Conservation (phyloP, 2,797 vertebrate genomes). For the Pangasius macronema region DNA sequence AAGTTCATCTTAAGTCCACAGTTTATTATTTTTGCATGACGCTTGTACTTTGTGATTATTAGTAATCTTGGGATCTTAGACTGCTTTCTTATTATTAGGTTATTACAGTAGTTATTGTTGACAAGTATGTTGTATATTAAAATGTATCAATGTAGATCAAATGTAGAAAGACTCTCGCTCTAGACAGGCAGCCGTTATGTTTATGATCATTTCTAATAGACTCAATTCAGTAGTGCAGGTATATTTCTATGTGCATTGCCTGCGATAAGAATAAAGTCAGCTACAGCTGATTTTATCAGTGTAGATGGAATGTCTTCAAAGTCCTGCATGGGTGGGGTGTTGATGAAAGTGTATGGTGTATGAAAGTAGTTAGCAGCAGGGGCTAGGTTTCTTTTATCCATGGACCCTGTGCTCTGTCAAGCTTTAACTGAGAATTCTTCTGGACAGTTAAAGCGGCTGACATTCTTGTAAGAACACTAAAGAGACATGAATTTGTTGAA, state of each 20-base stretch:
- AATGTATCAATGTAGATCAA: not conserved
- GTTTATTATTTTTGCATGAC: too few relatives aligned
- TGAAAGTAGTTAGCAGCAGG: not conserved
- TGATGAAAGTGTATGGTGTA: not conserved
- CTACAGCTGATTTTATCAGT: not conserved
- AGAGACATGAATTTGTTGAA: not conserved
- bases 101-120: not conserved
- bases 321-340: not conserved
- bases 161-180: too few relatives aligned
- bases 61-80: not conserved
- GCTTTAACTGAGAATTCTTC: not conserved
- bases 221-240: not conserved
- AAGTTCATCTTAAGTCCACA: too few relatives aligned
- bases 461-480: constrained; percentile 6
- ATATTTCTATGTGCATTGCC: not conserved
- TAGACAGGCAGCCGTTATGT: not conserved
- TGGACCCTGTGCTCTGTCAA: not conserved
- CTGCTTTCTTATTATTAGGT: not conserved
- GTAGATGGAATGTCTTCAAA: not conserved
- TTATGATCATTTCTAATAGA: not conserved
- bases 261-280: not conserved
- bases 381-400: not conserved
- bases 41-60: not conserved
- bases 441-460: not conserved
- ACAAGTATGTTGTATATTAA: not conserved